These are phyloP conservation scores for Sarcophaga carnaria DNA, from an alignment of 2,888 invertebrate genomes.

Conservation along the genomic window DNA sequence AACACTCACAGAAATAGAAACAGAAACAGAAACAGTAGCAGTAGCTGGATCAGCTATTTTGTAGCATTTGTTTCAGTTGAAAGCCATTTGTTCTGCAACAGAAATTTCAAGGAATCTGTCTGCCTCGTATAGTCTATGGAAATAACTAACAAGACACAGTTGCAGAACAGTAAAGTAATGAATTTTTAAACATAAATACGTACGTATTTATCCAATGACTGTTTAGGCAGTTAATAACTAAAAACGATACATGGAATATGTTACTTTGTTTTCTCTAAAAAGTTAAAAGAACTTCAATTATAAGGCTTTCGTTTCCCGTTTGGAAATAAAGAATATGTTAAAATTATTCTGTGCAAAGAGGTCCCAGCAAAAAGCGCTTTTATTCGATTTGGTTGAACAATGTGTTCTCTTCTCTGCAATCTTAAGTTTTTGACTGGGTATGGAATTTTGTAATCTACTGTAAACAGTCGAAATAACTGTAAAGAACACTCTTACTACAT, in stretches of 20 bases:
- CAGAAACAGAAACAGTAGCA: slow-evolving; percentile 61
- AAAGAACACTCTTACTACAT: too few relatives aligned
- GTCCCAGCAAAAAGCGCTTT: background rate
- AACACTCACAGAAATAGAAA: background rate
- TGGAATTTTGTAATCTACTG: too few relatives aligned
- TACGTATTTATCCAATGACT: too few relatives aligned
- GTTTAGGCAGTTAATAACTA: too few relatives aligned
- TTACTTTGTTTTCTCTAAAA: too few relatives aligned
- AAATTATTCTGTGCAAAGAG: background rate
- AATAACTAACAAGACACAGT: slow-evolving; percentile 4
- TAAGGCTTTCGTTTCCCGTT: background rate
- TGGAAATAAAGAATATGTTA: too few relatives aligned
- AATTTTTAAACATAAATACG: background rate
- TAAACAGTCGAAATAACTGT: too few relatives aligned
- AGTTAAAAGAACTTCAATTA: background rate
- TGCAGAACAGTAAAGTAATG: slow-evolving; percentile 3
- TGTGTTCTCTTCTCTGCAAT: too few relatives aligned
- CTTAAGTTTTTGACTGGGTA: too few relatives aligned
- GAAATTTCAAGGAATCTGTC: slow-evolving; percentile 76
- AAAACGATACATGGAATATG: too few relatives aligned
- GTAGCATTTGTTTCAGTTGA: slow-evolving; percentile 61
- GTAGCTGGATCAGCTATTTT: slow-evolving; percentile 75
- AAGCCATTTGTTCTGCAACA: slow-evolving; percentile 76
- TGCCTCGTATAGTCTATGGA: slow-evolving; percentile 14
- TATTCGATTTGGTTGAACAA: background rate